Base-by-base conservation (phyloP, 92 coral and sea anemone species). In the Parazoanthus darwini region DNA sequence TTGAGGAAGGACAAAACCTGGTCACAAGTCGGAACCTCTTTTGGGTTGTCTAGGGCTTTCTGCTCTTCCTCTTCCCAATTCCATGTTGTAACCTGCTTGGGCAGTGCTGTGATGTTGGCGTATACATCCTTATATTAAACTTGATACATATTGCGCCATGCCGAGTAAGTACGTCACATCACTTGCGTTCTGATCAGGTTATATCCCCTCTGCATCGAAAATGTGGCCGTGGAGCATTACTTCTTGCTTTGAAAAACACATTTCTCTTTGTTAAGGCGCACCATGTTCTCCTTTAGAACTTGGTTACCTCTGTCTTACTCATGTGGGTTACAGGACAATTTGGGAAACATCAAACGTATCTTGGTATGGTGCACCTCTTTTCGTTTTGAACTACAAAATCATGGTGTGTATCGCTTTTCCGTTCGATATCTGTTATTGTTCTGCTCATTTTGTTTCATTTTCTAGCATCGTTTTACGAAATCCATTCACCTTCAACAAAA, bases 131-230 rank as follows among this genome's bases (percentile, higher is more conserved):
- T 2, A 86, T 39, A 90, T 80, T 82, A 38, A 91, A 2, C 86
- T 76, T 37, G 82, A 71, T 11, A 85, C 79, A 78, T 88, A 91
- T 67, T 91, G 88, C 14, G 91, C 74, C 88, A 91, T 88, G 42
- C 93, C 93, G 11, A 91, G 91, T 25, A 91, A 78, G 85, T 80
- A 73, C 23, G 74, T 74, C 14, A 88, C 88, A 75, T 75, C 91
- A 70, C 88, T 58, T 36, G 89, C 82, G 42, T 88, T 85, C 4
- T 76, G 42, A 39, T 39, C 42, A 39, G 42, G 42, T 4, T 39
- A 2, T 39, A 39, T 39, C 42, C 42, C 42, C 42, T 39, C 42
- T 39, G 42, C 42, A 39, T 4, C 4, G 42, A 39, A 39, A 39
- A 39, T 39, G 42, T 39, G 42, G 42, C 42, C 42, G 4, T 39